These are phyloP conservation scores for Cygnus olor DNA, from an alignment of 2,797 vertebrate genomes.

Conservation along the genomic window DNA sequence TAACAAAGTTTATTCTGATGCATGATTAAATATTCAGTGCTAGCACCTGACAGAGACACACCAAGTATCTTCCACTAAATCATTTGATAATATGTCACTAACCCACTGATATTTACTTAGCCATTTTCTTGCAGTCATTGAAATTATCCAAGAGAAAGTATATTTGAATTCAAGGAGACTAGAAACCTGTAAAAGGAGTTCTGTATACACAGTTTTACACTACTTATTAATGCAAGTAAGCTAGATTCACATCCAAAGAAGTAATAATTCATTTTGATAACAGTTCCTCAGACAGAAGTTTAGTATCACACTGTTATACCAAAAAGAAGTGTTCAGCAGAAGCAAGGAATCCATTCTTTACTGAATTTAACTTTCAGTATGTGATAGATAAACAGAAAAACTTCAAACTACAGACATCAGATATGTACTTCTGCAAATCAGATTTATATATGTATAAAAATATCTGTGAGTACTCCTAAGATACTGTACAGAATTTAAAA, in stretches of 20 bases:
- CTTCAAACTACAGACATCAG: background rate
- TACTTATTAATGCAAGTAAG: background rate
- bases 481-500: background rate
- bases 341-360: background rate
- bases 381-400: background rate
- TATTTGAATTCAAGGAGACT: background rate
- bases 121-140: background rate
- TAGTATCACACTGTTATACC: background rate
- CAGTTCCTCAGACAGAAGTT: background rate
- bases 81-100: background rate
- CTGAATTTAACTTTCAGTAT: background rate
- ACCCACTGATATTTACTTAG: background rate
- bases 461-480: background rate
- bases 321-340: background rate
- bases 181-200: background rate
- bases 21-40: background rate
- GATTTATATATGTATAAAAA: background rate
- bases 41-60: background rate
- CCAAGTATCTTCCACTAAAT: background rate
- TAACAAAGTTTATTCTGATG: background rate
- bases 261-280: background rate
- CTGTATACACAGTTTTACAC: background rate
- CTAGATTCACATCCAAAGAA: background rate
- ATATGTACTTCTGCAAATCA: background rate
- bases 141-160: background rate